These are phyloP conservation scores for Alligator sinensis DNA, from an alignment of 2,113 vertebrate genomes.

Conservation along the genomic window DNA sequence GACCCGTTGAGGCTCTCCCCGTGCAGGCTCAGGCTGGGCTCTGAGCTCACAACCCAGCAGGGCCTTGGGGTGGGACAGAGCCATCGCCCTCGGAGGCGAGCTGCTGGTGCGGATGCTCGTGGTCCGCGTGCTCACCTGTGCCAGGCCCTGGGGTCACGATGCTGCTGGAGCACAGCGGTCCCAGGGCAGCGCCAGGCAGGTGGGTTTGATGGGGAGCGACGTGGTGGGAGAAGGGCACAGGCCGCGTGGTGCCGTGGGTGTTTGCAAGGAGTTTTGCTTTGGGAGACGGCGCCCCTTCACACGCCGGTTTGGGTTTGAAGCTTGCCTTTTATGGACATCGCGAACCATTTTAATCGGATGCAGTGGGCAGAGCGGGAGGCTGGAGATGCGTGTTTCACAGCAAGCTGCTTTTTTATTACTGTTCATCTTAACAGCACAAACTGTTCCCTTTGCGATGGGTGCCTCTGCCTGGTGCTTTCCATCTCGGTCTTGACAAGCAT, in stretches of 20 bases:
- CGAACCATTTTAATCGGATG: background rate
- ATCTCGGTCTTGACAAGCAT: background rate
- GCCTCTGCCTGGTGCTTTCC: slow-evolving; percentile 25
- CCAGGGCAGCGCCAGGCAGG: background rate
- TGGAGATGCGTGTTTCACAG: fast-evolving
- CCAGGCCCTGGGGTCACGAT: background rate
- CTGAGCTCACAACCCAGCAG: too few relatives aligned
- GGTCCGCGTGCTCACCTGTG: fast-evolving
- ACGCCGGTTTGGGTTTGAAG: background rate
- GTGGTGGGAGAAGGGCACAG: background rate
- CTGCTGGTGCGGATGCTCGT: fast-evolving
- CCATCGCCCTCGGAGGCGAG: fast-evolving
- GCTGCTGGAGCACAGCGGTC: background rate
- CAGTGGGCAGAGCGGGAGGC: too few relatives aligned
- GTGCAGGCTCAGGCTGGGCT: too few relatives aligned
- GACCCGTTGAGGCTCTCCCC: background rate
- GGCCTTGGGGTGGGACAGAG: background rate
- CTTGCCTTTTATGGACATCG: too few relatives aligned
- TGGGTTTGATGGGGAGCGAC: background rate
- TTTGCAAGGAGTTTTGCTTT: background rate
- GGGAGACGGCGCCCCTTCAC: too few relatives aligned
- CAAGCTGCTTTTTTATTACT: fast-evolving
- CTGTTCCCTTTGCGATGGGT: background rate
- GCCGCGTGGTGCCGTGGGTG: too few relatives aligned
- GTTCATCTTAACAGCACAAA: too few relatives aligned